Percentiles rank a stretch among this genome's conserved stretches.
These are phyloP conservation scores for Malurus cyaneus DNA, from an alignment of 2,113 vertebrate species.

Conservation along the genomic window DNA sequence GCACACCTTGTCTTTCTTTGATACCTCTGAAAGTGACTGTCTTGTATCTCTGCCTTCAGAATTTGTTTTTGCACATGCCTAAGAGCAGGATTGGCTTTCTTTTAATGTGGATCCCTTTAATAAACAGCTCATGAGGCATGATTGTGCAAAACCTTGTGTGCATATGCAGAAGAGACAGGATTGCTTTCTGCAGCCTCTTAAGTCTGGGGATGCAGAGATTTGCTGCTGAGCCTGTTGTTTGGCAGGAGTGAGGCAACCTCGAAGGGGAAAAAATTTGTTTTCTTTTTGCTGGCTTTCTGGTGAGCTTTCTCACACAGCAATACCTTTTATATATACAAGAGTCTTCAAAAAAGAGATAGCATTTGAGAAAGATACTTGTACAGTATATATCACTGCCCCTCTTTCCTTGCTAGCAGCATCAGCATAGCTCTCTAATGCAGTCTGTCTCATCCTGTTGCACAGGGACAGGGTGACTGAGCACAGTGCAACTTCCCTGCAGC, in stretches of 20 bases:
- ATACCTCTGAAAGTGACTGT: background rate
- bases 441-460: background rate
- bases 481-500: background rate
- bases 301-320: background rate
- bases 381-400: background rate
- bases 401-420: background rate
- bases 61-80: background rate
- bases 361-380: background rate
- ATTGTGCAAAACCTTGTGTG: background rate
- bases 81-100: background rate
- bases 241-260: background rate
- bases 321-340: background rate
- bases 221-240: background rate
- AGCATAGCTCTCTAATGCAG: background rate
- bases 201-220: background rate
- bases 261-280: background rate
- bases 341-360: background rate
- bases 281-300: background rate
- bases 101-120: background rate
- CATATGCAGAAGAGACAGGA: background rate
- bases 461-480: background rate
- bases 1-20: background rate
- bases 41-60: background rate
- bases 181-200: background rate
- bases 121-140: background rate